Evolutionary conservation across 1,140 invertebrate genomes (phyloP), one percentile per base, ranked within the genome.

Genomic region (Polypedilum vanderplanki): DNA sequence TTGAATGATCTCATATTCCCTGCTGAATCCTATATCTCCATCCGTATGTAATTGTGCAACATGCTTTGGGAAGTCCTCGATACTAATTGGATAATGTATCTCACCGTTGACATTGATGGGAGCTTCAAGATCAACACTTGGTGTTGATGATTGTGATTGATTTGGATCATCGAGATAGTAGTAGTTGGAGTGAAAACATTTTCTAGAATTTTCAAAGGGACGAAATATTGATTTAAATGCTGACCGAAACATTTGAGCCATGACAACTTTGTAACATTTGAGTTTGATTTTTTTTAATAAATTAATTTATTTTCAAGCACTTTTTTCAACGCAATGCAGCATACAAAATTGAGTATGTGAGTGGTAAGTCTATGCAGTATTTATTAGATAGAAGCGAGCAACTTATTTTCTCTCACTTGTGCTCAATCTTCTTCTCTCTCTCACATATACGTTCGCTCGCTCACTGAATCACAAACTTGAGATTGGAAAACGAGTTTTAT

Each of bases 1-100:
- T 79, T 95, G 92, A 77, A 95, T 93, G 15, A 92, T 87, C 81
- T 97, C 94, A 81, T 96, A 96, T 81, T 96, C 94, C 79, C 94
- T 93, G 80, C 93, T 93, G 81, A 93, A 94, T 3, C 92, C 93
- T 79, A 94, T 93, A 81, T 95, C 93, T 1, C 92, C 91, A 83
- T 95, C 93, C 8, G 93, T 93, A 83, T 96, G 94, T 64, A 96
- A 82, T 57, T 88, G 86, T 9, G 89, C 88, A 12, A 96, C 94
- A 82, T 96, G 94, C 77, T 90, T 88, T 0, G 88, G 86, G 84
- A 95, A 96, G 75, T 89, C 85, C 76, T 89, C 85, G 0, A 93
- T 89, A 4, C 88, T 87, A 67, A 95, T 88, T 0, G 93, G 81
- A 22, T 81, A 79, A 1, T 80, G 79, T 64, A 83, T 82, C 73